A percentile compares a stretch with the other conserved stretches of the same genome.
phyloP scores from a whole-genome alignment of 2,797 vertebrate genomes.

The Parotocinclus haroldoi region DNA sequence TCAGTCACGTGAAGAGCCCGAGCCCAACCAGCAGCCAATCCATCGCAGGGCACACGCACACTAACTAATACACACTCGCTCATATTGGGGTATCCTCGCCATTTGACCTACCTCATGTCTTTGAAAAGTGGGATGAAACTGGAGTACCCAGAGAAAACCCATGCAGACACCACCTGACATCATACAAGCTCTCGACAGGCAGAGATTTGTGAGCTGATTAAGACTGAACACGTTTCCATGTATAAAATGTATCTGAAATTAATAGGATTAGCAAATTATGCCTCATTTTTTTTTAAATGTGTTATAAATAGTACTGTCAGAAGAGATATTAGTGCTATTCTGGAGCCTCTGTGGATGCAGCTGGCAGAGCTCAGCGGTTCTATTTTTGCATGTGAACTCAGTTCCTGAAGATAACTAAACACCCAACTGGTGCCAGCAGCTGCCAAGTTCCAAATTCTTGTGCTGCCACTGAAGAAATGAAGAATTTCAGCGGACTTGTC shows the following conservation, averaged over 20 bases:
- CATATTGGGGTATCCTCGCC: too few species aligned
- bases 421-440: constrained; percentile 32
- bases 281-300: too few species aligned
- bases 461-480: constrained; percentile 44
- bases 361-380: neutral
- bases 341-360: constrained; percentile 11
- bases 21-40: too few species aligned
- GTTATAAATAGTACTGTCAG: neutral
- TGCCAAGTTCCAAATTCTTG: constrained; percentile 49
- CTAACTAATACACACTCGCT: too few species aligned
- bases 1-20: too few species aligned
- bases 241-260: neutral
- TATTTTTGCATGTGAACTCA: constrained; percentile 35
- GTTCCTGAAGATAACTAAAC: constrained; percentile 45
- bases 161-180: too few species aligned
- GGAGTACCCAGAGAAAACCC: too few species aligned
- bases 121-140: too few species aligned
- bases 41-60: too few species aligned
- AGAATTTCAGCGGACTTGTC: constrained; percentile 47
- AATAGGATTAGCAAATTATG: neutral
- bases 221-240: neutral
- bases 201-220: too few species aligned
- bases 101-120: too few species aligned
- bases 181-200: too few species aligned
- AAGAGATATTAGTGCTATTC: constrained; percentile 5